Base-by-base conservation (phyloP, 2,113 vertebrate species). In the Lycocorax pyrrhopterus region DNA sequence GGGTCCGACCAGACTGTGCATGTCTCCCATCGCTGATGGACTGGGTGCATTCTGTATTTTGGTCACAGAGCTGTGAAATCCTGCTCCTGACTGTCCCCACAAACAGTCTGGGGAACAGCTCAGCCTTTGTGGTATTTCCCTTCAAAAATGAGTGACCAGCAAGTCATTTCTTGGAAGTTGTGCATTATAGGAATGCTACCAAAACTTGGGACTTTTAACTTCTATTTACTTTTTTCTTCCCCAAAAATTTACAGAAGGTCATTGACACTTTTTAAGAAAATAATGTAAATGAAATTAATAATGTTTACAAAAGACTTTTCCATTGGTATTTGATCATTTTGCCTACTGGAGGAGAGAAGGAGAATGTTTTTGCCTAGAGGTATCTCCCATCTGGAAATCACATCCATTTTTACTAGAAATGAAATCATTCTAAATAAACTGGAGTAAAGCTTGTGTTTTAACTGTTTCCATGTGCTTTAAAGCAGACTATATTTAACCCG, bases 321-420 rank as follows among this genome's bases (percentile, higher is more conserved):
- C 20, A 2, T n/a, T 67, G 30, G 2, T 59, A 49, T 89, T 68
- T 69, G 84, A 79, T 75, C 1, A 63, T 71, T 93, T 94, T 92
- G 43, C 47, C 39, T 81, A 7, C 60, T 88, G 67, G 35, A 87
- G n/a, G 30, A 86, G 30, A 68, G 46, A 85, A 43, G 33, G 46
- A 60, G 25, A 46, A 52, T 75, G 21, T 32, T 93, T 93, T 85
- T 91, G 72, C 85, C 52, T 69, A 27, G 67, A 84, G 79, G 33
- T 59, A 44, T 59, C 49, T 26, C 64, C 71, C 64, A 73, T 90
- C 76, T 96, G 79, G 90, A 95, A 96, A 77, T 59, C 56, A 78
- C 92, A 89, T 87, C 52, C 29, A 64, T 74, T 96, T 95, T 94
- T 93, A 68, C 66, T 72, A 89, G 75, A 93, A 86, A 86, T 58